These are phyloP conservation scores for Clarias laeviceps DNA, from an alignment of 2,797 vertebrate genomes.

Conservation along the genomic window DNA sequence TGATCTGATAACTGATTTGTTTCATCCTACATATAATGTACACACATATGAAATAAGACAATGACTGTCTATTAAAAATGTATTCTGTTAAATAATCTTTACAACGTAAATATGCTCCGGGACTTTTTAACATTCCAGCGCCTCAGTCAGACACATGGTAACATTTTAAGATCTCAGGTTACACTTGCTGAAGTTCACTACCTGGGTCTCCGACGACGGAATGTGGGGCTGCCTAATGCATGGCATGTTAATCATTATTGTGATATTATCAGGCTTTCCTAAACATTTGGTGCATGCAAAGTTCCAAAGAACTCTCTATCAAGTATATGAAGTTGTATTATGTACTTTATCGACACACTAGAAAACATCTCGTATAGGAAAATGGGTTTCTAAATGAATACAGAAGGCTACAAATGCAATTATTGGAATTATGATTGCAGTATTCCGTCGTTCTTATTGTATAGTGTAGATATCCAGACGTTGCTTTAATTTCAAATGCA, in stretches of 20 bases:
- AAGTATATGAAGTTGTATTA: background rate
- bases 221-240: background rate
- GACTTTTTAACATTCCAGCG: slow-evolving; percentile 31
- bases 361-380: background rate
- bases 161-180: slow-evolving; percentile 62
- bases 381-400: background rate
- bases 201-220: background rate
- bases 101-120: slow-evolving; percentile 33
- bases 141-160: slow-evolving; percentile 63
- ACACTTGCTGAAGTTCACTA: slow-evolving; percentile 44
- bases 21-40: too few species aligned
- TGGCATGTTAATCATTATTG: background rate
- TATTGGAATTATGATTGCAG: background rate
- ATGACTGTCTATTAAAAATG: slow-evolving; percentile 38
- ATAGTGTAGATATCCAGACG: background rate
- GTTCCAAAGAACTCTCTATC: too few species aligned
- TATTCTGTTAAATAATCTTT: slow-evolving; percentile 59
- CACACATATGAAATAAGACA: background rate
- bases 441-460: background rate
- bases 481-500: background rate
- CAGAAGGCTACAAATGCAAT: background rate
- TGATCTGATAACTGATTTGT: too few species aligned
- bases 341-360: background rate
- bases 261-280: background rate
- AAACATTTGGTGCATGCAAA: background rate